Evolutionary conservation across 1,140 invertebrate genomes (phyloP), one percentile per base, ranked within the genome.

Genomic region (Ruditapes philippinarum): DNA sequence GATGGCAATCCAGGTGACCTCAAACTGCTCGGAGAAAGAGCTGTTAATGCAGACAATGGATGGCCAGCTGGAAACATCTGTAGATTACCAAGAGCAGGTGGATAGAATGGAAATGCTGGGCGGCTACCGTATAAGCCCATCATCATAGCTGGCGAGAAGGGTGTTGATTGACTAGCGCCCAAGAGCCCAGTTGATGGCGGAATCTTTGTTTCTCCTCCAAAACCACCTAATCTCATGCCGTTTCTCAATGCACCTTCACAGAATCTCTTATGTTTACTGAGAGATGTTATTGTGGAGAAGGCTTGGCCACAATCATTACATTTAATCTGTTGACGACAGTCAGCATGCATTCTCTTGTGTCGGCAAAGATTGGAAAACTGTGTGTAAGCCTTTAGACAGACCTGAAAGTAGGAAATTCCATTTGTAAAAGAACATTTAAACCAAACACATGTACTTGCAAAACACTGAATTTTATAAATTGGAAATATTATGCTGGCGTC

Each of bases 361-460:
- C 99, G 97, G 95, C 99, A 99, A 91, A 99, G 96, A 95, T 99
- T 99, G 19, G 99, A 99, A 96, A 99, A 99, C 96, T 99, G 99
- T 0, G 99, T 99, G 96, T 99, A 99, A 0, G 99, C 97, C 97
- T 98, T 98, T 86, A 97, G 97, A 95, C 96, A 96, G 40, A 95
- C 95, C 91, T 94, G 79, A 3, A 86, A 88, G 36, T 60, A 28
- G 19, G 28, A 62, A 62, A 62, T n/a, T n/a, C n/a, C n/a, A n/a
- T n/a, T n/a, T n/a, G n/a, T n/a, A n/a, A n/a, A n/a, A n/a, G n/a
- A n/a, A n/a, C n/a, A n/a, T n/a, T n/a, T n/a, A n/a, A n/a, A n/a
- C n/a, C n/a, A n/a, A n/a, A n/a, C n/a, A n/a, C n/a, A n/a, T n/a
- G n/a, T n/a, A n/a, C n/a, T n/a, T n/a, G n/a, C n/a, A n/a, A n/a